phyloP scores from a whole-genome alignment of 2,797 vertebrate genomes.

The Anguilla marmorata region DNA sequence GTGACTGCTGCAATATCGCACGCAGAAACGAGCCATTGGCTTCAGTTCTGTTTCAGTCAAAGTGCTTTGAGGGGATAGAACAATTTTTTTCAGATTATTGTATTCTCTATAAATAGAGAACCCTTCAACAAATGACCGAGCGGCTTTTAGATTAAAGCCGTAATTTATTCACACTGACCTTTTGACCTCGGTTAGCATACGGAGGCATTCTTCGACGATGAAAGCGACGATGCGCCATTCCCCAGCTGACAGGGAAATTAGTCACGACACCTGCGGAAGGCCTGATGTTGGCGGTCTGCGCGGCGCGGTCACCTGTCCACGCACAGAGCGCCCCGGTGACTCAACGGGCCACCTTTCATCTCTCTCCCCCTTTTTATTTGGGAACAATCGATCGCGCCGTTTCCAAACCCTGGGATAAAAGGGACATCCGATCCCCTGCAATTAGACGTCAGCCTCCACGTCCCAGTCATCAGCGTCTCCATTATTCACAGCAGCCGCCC shows the following conservation, averaged over 20 bases:
- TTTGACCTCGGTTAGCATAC: not conserved
- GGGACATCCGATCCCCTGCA: not conserved
- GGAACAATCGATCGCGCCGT: not conserved
- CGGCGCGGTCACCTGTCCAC: not conserved
- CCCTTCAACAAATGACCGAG: not conserved
- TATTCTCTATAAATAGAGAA: not conserved
- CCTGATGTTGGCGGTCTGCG: not conserved
- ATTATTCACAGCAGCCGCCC: not conserved
- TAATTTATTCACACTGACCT: not conserved
- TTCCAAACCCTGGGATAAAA: constrained; percentile 48
- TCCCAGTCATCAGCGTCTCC: not conserved
- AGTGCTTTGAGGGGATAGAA: not conserved
- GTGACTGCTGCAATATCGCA: not conserved
- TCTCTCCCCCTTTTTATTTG: constrained; percentile 46
- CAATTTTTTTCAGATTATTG: no score
- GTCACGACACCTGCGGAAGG: not conserved
- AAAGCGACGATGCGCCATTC: not conserved
- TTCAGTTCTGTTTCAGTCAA: not conserved
- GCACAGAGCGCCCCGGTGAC: not conserved
- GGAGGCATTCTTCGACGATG: not conserved
- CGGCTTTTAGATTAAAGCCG: not conserved
- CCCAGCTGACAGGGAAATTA: not conserved
- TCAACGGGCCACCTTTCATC: constrained; percentile 21
- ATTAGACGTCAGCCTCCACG: not conserved
- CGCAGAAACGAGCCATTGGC: not conserved